These are phyloP conservation scores for Neoseiulus cucumeris DNA, from an alignment of 1,140 invertebrate genomes.

Conservation along the genomic window DNA sequence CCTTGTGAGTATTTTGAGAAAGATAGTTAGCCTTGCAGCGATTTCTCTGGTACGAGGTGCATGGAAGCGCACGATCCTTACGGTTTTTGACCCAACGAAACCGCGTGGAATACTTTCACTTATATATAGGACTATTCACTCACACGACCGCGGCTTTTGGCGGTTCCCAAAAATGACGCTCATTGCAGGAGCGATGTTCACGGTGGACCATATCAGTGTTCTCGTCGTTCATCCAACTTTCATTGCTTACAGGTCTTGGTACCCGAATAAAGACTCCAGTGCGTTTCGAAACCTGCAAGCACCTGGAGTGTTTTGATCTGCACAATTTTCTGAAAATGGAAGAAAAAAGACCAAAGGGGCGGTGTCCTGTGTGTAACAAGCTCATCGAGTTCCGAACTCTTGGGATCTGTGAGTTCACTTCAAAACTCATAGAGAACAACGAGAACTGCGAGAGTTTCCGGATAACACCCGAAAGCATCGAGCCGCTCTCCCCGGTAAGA, in stretches of 20 bases:
- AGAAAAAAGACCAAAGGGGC: background rate
- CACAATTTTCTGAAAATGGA: background rate
- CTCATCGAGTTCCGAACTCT: background rate
- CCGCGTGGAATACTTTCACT: too few species aligned
- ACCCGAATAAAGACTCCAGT: background rate
- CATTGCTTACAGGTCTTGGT: background rate
- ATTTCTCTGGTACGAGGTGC: too few species aligned
- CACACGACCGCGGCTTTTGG: too few species aligned
- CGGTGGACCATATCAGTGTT: background rate
- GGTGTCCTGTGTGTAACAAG: background rate
- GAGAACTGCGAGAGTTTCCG: background rate
- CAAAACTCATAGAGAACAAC: background rate
- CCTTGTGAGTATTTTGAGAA: background rate
- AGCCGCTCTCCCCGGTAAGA: background rate
- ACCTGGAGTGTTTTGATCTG: constrained; percentile 4
- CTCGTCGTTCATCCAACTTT: background rate
- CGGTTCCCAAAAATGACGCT: too few species aligned
- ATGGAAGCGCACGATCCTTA: too few species aligned
- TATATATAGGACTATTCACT: too few species aligned
- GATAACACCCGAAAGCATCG: background rate
- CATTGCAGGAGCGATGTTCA: too few species aligned
- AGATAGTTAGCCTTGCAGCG: too few species aligned
- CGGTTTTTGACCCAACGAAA: too few species aligned
- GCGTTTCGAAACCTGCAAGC: background rate
- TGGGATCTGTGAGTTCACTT: background rate